A percentile compares a stretch with the other conserved stretches of the same genome.
Conservation (phyloP, 2,888 invertebrate genomes). For the Drosophila pegasa region DNA sequence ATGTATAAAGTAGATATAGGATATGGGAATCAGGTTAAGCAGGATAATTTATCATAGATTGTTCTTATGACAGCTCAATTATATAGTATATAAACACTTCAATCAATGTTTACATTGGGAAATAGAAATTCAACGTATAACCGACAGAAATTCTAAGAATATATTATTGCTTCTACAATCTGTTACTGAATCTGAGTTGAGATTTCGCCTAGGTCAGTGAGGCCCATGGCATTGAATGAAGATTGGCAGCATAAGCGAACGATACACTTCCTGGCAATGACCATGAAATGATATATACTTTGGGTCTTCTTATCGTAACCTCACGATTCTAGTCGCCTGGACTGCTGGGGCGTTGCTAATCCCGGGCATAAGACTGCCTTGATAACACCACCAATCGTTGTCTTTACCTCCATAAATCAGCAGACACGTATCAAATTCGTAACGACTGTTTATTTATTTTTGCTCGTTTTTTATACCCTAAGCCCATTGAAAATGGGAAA, state of each 20-base stretch:
- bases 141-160: no score
- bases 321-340: constrained; percentile 2
- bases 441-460: constrained; percentile 3
- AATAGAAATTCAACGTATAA: no score
- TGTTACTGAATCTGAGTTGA: no score
- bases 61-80: no score
- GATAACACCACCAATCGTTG: constrained; percentile 42
- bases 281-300: not conserved
- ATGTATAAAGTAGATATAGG: no score
- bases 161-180: no score
- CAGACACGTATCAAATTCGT: constrained; percentile 11
- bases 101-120: no score
- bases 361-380: constrained; percentile 2
- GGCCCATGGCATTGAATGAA: constrained; percentile 5
- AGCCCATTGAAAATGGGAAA: no score
- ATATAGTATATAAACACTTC: no score
- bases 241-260: not conserved
- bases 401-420: constrained; percentile 41
- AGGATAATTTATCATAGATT: no score
- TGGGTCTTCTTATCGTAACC: constrained; percentile 13
- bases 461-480: no score
- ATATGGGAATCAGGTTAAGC: no score
- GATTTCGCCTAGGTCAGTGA: constrained; percentile 29
- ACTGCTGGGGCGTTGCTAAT: constrained; percentile 29
- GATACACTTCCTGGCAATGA: not conserved